Percentiles rank a stretch among this genome's conserved stretches.
Evolutionary conservation across 2,888 invertebrate genomes (phyloP).

Genomic region (Cantharis lateralis): DNA sequence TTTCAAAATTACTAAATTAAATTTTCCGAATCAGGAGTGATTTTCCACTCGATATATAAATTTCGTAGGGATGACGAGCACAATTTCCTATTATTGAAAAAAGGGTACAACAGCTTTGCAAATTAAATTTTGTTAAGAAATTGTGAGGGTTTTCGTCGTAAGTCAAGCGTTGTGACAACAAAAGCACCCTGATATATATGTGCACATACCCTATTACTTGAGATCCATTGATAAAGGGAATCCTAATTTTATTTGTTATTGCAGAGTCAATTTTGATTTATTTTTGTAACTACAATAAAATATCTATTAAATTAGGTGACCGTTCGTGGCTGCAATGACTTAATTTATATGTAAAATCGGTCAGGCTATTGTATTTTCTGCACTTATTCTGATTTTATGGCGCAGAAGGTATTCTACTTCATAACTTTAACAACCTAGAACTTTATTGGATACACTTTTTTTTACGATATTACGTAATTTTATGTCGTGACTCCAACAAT

Average conservation of each 20-base stretch:
- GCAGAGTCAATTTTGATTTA: not conserved
- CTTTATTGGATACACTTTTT: not conserved
- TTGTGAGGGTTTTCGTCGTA: not conserved
- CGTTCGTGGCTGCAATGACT: not conserved
- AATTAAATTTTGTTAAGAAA: not conserved
- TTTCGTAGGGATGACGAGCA: not conserved
- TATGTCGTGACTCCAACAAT: not conserved
- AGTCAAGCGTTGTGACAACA: not conserved
- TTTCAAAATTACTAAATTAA: not conserved
- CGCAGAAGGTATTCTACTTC: not conserved
- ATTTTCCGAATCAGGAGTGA: not conserved
- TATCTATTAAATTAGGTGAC: not conserved
- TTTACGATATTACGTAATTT: not conserved
- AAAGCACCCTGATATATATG: slow-evolving; percentile 1
- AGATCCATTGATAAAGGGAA: not conserved
- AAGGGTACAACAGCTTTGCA: not conserved
- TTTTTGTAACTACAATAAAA: not conserved
- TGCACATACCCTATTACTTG: not conserved
- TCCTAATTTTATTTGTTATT: not conserved
- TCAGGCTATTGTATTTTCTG: not conserved
- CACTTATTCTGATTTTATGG: not conserved
- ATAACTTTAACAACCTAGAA: not conserved
- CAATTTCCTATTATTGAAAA: not conserved
- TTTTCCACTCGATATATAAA: not conserved
- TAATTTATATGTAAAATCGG: not conserved